phyloP scores from a whole-genome alignment of 1,140 invertebrate species.

The Macrostomum lignano region DNA sequence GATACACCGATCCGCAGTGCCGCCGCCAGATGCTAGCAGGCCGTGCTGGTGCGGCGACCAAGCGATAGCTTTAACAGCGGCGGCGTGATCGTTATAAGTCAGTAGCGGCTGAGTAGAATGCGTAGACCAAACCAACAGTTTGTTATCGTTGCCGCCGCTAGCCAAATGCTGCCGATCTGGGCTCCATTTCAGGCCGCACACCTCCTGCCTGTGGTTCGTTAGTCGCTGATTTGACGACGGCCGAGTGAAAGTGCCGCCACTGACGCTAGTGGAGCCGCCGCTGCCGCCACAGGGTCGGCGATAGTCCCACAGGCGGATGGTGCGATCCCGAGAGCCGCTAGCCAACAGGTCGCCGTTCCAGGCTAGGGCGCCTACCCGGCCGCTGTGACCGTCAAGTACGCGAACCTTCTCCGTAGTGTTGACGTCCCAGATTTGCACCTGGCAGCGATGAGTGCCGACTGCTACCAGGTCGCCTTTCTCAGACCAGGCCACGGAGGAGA shows the following conservation, averaged over 20 bases:
- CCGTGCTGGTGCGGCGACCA: constrained; percentile 99
- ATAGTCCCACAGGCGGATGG: constrained; percentile 76
- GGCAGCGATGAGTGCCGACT: constrained; percentile 80
- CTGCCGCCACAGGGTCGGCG: constrained; percentile 28
- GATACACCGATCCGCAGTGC: constrained; percentile 62
- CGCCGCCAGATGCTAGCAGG: constrained; percentile 74
- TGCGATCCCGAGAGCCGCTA: constrained; percentile 68
- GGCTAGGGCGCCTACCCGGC: constrained; percentile 53
- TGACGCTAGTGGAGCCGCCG: background rate
- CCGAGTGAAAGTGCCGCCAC: constrained; percentile 1
- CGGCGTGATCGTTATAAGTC: constrained; percentile 83
- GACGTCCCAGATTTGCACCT: constrained; percentile 79
- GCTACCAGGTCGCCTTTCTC: constrained; percentile 80
- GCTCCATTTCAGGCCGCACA: constrained; percentile 94
- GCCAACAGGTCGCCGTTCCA: constrained; percentile 93
- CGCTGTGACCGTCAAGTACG: constrained; percentile 64
- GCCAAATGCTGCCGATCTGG: constrained; percentile 90
- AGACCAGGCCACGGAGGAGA: constrained; percentile 95
- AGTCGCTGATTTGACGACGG: constrained; percentile 30
- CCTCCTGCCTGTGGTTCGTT: constrained; percentile 73
- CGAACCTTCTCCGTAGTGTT: constrained; percentile 67
- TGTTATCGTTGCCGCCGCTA: constrained; percentile 93
- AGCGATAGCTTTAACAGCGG: constrained; percentile 78
- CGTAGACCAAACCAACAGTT: constrained; percentile 76
- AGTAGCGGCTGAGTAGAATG: constrained; percentile 32